Percentiles rank a stretch among this genome's conserved stretches.
These are phyloP conservation scores for Aphelenchoides avenae DNA, from an alignment of 1,140 invertebrate genomes.

Conservation along the genomic window DNA sequence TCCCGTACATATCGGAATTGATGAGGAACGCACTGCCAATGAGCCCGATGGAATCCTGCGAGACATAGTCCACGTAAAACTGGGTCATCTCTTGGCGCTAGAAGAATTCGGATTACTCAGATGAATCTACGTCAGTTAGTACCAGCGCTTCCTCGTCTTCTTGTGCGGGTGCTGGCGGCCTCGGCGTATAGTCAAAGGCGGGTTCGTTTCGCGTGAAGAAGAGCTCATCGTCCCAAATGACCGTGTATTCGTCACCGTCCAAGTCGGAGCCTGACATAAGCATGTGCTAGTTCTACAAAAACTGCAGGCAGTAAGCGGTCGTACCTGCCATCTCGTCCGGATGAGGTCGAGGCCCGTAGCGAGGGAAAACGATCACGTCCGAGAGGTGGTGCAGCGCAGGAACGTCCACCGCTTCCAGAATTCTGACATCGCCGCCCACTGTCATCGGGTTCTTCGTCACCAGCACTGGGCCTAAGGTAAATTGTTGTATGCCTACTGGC, in stretches of 20 bases:
- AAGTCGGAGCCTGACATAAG: constrained; percentile 60
- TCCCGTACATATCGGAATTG: constrained; percentile 40
- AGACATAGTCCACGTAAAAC: constrained; percentile 47
- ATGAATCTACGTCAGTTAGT: neutral
- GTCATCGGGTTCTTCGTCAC: constrained; percentile 61
- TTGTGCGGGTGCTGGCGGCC: neutral
- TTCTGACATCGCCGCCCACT: constrained; percentile 60
- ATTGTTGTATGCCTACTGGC: too few species aligned
- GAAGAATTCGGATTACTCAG: neutral
- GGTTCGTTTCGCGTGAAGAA: constrained; percentile 45
- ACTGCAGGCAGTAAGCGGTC: too few species aligned
- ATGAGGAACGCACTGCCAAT: constrained; percentile 49
- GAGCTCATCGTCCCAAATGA: constrained; percentile 57
- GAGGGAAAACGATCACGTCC: constrained; percentile 61
- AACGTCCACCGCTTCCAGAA: constrained; percentile 57
- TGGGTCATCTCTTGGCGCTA: constrained; percentile 39
- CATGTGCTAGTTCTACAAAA: too few species aligned
- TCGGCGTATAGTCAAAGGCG: constrained; percentile 52
- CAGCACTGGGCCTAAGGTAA: constrained; percentile 33
- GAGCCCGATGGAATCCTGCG: constrained; percentile 48
- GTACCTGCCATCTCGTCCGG: constrained; percentile 61
- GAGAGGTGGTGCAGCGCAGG: constrained; percentile 55
- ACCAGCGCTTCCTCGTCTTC: constrained; percentile 9
- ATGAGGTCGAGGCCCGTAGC: constrained; percentile 58
- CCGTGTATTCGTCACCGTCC: constrained; percentile 60